phyloP scores from a whole-genome alignment of 2,888 invertebrate genomes.

The Mimachlamys varia region DNA sequence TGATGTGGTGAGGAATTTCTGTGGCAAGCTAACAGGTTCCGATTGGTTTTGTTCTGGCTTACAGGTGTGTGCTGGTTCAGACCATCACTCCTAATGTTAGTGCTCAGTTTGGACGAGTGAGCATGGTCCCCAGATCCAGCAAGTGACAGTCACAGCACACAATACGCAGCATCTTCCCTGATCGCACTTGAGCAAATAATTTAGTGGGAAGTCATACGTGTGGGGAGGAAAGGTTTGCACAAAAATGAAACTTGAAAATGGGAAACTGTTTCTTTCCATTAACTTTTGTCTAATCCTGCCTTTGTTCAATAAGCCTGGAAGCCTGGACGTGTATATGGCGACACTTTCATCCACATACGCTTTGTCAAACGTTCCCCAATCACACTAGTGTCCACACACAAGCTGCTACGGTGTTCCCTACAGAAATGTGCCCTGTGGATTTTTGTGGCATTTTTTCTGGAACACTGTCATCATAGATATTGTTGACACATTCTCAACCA shows the following conservation, averaged over 20 bases:
- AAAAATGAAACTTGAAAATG: not conserved
- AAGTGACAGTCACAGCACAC: not conserved
- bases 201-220: not conserved
- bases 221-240: not conserved
- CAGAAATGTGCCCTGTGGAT: constrained; percentile 10
- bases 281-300: not conserved
- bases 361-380: not conserved
- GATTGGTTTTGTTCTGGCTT: not conserved
- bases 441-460: not conserved
- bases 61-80: not conserved
- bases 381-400: not conserved
- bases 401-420: constrained; percentile 2
- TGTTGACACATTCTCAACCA: not conserved
- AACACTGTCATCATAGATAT: not conserved
- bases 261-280: not conserved
- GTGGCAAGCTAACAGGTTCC: not conserved
- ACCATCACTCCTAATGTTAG: not conserved
- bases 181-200: not conserved
- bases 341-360: not conserved
- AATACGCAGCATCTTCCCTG: not conserved
- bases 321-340: not conserved
- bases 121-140: not conserved
- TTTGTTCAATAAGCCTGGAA: not conserved
- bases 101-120: not conserved
- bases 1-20: not conserved